These are phyloP conservation scores for Centrocercus urophasianus DNA, from an alignment of 2,113 vertebrate species.

Conservation along the genomic window DNA sequence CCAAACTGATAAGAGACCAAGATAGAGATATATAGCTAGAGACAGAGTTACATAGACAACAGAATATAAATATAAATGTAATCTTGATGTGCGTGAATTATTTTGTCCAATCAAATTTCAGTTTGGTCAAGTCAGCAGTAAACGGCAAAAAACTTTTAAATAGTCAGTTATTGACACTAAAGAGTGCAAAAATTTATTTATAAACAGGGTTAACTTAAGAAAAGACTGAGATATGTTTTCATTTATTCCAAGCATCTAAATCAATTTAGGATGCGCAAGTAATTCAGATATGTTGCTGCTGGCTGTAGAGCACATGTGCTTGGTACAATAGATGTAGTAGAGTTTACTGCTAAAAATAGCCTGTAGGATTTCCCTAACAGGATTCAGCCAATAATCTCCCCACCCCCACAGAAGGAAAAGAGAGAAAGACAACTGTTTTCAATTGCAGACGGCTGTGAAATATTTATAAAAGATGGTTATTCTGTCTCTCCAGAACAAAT, in stretches of 20 bases:
- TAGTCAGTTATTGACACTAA: not conserved
- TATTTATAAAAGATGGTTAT: constrained; percentile 72
- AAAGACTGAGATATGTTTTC: constrained; percentile 41
- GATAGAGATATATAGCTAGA: not conserved
- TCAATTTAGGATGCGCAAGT: constrained; percentile 70
- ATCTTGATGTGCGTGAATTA: not conserved
- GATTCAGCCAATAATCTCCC: constrained; percentile 60
- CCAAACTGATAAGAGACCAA: not conserved
- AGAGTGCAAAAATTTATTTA: constrained; percentile 24
- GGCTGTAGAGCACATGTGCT: constrained; percentile 59
- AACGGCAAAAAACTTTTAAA: not conserved
- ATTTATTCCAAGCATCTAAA: constrained; percentile 63
- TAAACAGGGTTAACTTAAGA: constrained; percentile 43
- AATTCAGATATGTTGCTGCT: constrained; percentile 64
- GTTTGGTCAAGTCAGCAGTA: not conserved
- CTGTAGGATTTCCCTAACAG: constrained; percentile 70
- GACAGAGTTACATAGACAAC: not conserved
- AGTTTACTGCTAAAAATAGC: constrained; percentile 71
- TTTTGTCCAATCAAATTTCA: not conserved
- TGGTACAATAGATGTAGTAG: constrained; percentile 38
- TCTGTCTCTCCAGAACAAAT: constrained; percentile 58
- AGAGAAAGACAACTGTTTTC: constrained; percentile 70
- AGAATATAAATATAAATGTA: not conserved
- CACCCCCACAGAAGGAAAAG: not conserved
- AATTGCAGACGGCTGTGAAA: constrained; percentile 73